Evolutionary conservation across 2,888 invertebrate species (phyloP).

Genomic region (Drosophila leonis): DNA sequence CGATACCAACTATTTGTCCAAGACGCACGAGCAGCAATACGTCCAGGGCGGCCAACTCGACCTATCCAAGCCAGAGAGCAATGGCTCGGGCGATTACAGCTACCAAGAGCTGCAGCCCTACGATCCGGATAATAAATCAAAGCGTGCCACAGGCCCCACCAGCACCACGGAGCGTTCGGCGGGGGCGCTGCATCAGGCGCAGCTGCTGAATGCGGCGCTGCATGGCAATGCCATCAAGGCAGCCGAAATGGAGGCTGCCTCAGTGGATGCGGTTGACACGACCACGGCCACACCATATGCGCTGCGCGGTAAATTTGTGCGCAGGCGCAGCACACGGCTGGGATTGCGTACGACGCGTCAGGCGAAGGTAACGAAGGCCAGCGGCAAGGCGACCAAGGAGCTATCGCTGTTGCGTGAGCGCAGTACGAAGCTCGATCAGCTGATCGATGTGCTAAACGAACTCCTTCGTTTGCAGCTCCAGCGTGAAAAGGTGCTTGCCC

Average conservation of each 20-base stretch:
- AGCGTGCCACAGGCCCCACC: conserved; percentile 38
- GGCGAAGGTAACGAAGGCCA: conserved; percentile 26
- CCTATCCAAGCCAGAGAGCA: conserved; percentile 33
- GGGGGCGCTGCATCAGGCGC: conserved; percentile 18
- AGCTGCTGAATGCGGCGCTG: conserved; percentile 34
- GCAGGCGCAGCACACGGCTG: conserved; percentile 54
- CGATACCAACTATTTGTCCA: conserved; percentile 64
- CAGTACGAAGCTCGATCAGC: conserved; percentile 71
- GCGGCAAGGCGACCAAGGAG: conserved; percentile 1
- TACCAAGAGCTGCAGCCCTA: conserved; percentile 53
- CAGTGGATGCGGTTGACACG: conserved; percentile 6
- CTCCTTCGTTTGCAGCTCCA: conserved; percentile 62
- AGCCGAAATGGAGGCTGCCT: neutral
- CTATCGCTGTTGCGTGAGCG: conserved; percentile 33
- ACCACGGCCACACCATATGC: conserved; percentile 66
- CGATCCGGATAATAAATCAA: conserved; percentile 52
- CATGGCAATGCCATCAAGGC: conserved; percentile 15
- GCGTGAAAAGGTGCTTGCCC: conserved; percentile 30
- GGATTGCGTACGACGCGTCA: conserved; percentile 53
- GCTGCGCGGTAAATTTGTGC: conserved; percentile 75
- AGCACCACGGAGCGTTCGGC: conserved; percentile 26
- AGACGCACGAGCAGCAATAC: conserved; percentile 59
- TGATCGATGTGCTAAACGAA: conserved; percentile 76
- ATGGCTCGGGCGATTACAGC: conserved; percentile 36
- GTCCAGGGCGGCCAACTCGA: conserved; percentile 49